Conservation (phyloP, 2,888 invertebrate species). For the Hirtodrosophila duncani region DNA sequence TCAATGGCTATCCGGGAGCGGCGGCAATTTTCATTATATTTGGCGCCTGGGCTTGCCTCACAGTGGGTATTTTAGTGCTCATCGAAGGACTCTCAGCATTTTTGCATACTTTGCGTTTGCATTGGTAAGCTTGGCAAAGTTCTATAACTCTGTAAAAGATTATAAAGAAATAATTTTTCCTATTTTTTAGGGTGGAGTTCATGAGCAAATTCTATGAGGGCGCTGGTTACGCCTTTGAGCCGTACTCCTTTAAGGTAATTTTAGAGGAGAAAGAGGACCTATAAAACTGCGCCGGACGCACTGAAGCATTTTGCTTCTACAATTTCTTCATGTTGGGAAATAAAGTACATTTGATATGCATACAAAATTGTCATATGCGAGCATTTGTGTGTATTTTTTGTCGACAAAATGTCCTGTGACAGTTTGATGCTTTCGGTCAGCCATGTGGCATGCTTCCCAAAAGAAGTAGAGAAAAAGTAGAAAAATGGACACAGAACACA, state of each 20-base stretch:
- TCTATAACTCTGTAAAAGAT: not conserved
- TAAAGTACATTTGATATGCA: too few species aligned
- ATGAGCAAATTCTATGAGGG: conserved; percentile 96
- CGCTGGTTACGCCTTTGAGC: conserved; percentile 88
- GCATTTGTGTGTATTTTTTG: too few species aligned
- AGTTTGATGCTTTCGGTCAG: too few species aligned
- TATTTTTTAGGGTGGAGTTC: conserved; percentile 90
- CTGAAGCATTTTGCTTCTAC: conserved; percentile 30
- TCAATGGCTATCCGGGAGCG: conserved; percentile 82
- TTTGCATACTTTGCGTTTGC: conserved; percentile 97
- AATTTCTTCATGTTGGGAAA: too few species aligned
- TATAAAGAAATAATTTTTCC: not conserved
- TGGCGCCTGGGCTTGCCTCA: conserved; percentile 92
- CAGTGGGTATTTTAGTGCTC: conserved; percentile 95
- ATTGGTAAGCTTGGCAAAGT: conserved; percentile 84
- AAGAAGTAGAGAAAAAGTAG: too few species aligned
- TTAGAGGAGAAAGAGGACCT: conserved; percentile 80
- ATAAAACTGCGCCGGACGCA: conserved; percentile 43
- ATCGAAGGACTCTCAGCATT: conserved; percentile 99
- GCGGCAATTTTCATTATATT: conserved; percentile 90
- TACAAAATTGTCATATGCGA: too few species aligned
- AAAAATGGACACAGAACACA: too few species aligned
- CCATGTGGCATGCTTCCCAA: too few species aligned
- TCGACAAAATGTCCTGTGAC: too few species aligned
- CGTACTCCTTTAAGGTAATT: conserved; percentile 90